These are phyloP conservation scores for Cyclophora punctaria DNA, from an alignment of 2,888 invertebrate genomes.

Conservation along the genomic window DNA sequence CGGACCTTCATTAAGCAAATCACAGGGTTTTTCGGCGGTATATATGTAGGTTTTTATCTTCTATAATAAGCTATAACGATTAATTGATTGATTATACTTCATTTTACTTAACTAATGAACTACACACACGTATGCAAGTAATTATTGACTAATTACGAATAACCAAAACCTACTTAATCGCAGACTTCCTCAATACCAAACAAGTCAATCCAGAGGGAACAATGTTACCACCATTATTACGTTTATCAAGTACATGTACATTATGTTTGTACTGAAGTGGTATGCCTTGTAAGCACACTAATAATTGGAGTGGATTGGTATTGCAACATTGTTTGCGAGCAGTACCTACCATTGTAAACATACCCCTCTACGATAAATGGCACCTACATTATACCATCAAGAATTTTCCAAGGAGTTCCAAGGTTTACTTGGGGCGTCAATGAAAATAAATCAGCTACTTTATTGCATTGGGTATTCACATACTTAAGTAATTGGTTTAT, in stretches of 20 bases:
- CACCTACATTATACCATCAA: conserved; percentile 12
- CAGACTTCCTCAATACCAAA: no score
- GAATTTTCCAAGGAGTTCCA: conserved; percentile 14
- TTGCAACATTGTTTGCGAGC: conserved; percentile 30
- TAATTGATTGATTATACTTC: no score
- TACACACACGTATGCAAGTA: no score
- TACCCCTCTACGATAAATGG: conserved; percentile 18
- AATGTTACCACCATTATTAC: no score
- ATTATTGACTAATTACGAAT: no score
- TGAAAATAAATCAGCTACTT: conserved; percentile 12
- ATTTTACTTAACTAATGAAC: no score
- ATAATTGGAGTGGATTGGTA: conserved; percentile 36
- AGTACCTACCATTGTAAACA: conserved; percentile 21
- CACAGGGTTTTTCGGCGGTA: no score
- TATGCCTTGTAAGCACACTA: conserved; percentile 24
- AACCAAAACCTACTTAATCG: no score
- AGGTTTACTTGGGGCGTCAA: conserved; percentile 16
- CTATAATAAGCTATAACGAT: no score
- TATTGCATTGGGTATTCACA: conserved; percentile 9
- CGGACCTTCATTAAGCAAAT: no score
- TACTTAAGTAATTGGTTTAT: conserved; percentile 1
- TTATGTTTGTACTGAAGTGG: conserved; percentile 1
- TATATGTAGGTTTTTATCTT: no score
- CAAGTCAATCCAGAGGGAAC: neutral
- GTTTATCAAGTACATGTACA: no score